phyloP scores from a whole-genome alignment of 2,113 vertebrate genomes.

The Chlorodrepanis virens region DNA sequence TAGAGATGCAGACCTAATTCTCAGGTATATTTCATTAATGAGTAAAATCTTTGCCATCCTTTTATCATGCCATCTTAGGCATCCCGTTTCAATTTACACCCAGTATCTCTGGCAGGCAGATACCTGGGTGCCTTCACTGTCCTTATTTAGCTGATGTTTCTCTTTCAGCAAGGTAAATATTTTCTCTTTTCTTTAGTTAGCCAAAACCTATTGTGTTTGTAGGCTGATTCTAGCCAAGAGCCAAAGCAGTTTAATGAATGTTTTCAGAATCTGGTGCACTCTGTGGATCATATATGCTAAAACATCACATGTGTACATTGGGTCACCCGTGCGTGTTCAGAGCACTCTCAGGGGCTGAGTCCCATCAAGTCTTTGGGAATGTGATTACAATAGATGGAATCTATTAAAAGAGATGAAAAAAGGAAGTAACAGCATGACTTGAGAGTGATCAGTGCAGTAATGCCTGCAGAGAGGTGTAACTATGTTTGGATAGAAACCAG shows the following conservation, averaged over 20 bases:
- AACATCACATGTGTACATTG: neutral
- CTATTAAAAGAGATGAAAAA: neutral
- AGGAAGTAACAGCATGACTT: neutral
- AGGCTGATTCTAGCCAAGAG: neutral
- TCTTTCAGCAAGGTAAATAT: neutral
- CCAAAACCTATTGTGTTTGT: neutral
- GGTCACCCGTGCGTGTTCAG: neutral
- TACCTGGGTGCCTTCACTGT: neutral
- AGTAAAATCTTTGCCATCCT: neutral
- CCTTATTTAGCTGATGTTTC: neutral
- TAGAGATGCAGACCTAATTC: neutral
- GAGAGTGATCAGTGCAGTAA: neutral
- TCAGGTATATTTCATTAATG: neutral
- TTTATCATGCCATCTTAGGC: neutral
- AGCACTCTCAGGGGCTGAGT: fast-evolving
- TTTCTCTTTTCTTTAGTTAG: neutral
- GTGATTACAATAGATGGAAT: neutral
- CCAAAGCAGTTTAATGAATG: neutral
- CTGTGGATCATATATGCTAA: too few species aligned
- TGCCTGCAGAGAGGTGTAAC: neutral
- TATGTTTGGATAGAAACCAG: neutral
- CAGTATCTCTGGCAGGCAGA: neutral
- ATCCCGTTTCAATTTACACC: neutral
- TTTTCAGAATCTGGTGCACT: neutral
- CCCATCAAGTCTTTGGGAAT: fast-evolving